Evolutionary conservation across 2,888 invertebrate genomes (phyloP), one percentile per base, ranked within the genome.

Genomic region (Neoascia interrupta): DNA sequence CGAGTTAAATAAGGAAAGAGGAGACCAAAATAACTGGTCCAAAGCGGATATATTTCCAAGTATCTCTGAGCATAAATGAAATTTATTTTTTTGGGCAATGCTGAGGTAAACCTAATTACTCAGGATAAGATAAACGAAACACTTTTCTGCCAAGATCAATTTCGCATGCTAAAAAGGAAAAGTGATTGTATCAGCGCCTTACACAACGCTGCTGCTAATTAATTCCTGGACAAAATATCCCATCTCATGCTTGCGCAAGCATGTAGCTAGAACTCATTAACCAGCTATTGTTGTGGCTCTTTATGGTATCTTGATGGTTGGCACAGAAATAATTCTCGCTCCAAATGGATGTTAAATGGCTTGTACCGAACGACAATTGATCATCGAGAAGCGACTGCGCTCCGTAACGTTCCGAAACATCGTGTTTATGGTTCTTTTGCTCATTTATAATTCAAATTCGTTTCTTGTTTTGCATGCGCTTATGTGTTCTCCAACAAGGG

Each of bases 381-480:
- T 76, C 63, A 76, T 76, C 70, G 51, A 39, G 51, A 54, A 53
- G 43, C 37, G 49, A 63, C 37, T 56, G 41, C 58, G 41, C 64
- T 70, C 58, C n/a, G 64, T 64, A 76, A 64, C 64, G 76, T n/a
- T n/a, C 58, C 63, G 64, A 63, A 70, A 64, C 54, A 58, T 15
- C 39, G 31, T 53, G 60, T 69, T 23, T 74, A 69, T 64, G 64
- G 64, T 53, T 64, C 58, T 76, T 28, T 31, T 21, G 56, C 64
- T 76, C 72, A 64, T 76, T 76, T 76, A 53, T 58, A 72, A 72
- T 72, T 54, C 69, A 64, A 76, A 76, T 63, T 69, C 63, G 43
- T 69, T 69, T 45, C n/a, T n/a, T 69, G 26, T 53, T 70, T 53
- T 58, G 53, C 63, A 51, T 63, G 51, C 8, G 23, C 23, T n/a